These are phyloP conservation scores for Bombus difficillimus DNA, from an alignment of 1,140 invertebrate genomes.

Conservation along the genomic window DNA sequence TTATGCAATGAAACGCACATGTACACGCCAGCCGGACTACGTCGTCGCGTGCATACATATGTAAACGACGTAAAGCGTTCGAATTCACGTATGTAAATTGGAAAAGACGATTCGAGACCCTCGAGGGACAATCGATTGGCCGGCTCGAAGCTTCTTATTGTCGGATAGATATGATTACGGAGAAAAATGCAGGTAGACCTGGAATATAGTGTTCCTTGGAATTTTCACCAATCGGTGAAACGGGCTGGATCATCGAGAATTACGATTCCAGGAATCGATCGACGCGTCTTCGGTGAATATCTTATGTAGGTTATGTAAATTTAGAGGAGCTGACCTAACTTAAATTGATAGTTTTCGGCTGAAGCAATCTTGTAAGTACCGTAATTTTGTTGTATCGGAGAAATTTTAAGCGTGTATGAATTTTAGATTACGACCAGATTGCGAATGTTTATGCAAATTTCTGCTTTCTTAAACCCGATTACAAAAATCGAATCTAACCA, in stretches of 20 bases:
- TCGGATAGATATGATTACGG: slow-evolving; percentile 26
- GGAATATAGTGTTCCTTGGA: not conserved
- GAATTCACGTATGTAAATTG: slow-evolving; percentile 67
- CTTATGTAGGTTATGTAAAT: not conserved
- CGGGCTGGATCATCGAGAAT: not conserved
- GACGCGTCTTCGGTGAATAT: too few relatives aligned
- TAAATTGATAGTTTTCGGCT: not conserved
- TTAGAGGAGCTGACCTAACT: not conserved
- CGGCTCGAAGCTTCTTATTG: slow-evolving; percentile 36
- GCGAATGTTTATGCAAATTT: too few relatives aligned
- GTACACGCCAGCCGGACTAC: slow-evolving; percentile 27
- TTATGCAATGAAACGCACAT: slow-evolving; percentile 52
- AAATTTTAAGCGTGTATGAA: not conserved
- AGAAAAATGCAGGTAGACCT: slow-evolving; percentile 2
- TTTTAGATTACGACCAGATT: not conserved
- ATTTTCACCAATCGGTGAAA: not conserved
- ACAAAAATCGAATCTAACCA: too few relatives aligned
- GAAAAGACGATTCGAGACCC: slow-evolving; percentile 50
- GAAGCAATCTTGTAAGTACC: not conserved
- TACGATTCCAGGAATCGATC: not conserved
- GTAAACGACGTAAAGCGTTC: slow-evolving; percentile 63
- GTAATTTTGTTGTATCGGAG: too few relatives aligned
- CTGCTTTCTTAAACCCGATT: too few relatives aligned
- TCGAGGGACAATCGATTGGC: slow-evolving; percentile 58
- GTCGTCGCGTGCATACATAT: slow-evolving; percentile 59